Percentiles rank a stretch among this genome's conserved stretches.
These are phyloP conservation scores for Ctena decussata DNA, from an alignment of 2,888 invertebrate species.

Conservation along the genomic window DNA sequence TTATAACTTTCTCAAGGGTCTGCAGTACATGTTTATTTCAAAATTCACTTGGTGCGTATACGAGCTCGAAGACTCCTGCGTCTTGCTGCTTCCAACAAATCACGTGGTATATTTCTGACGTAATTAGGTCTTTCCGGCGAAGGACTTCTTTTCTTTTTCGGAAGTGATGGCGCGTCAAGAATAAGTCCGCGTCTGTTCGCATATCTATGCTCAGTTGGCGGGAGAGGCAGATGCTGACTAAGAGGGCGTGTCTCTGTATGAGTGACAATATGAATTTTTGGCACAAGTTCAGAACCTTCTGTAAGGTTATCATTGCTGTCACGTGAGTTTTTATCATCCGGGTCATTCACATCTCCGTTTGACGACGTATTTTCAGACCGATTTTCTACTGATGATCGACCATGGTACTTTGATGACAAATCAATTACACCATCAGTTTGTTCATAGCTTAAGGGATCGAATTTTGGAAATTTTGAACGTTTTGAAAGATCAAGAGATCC, in stretches of 20 bases:
- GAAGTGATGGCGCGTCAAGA: slow-evolving; percentile 84
- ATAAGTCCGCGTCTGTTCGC: slow-evolving; percentile 83
- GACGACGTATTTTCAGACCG: slow-evolving; percentile 61
- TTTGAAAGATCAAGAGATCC: slow-evolving; percentile 71
- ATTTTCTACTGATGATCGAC: slow-evolving; percentile 46
- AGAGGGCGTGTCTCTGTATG: slow-evolving; percentile 72
- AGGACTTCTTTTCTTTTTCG: slow-evolving; percentile 77
- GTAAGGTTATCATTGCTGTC: slow-evolving; percentile 49
- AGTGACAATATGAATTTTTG: slow-evolving; percentile 81
- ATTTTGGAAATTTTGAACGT: slow-evolving; percentile 59
- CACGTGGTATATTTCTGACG: slow-evolving; percentile 78
- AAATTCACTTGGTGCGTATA: slow-evolving; percentile 79
- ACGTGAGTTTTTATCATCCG: slow-evolving; percentile 37
- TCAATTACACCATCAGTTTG: slow-evolving; percentile 80
- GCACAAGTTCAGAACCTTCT: slow-evolving; percentile 66
- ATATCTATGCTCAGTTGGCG: slow-evolving; percentile 80
- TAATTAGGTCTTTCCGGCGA: slow-evolving; percentile 80
- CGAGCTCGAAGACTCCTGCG: slow-evolving; percentile 79
- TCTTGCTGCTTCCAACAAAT: slow-evolving; percentile 81
- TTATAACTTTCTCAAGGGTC: no score
- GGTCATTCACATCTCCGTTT: slow-evolving; percentile 36
- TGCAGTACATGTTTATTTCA: no score
- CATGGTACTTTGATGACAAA: slow-evolving; percentile 72
- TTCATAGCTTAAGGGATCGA: slow-evolving; percentile 55
- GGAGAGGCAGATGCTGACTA: slow-evolving; percentile 75